A percentile compares a stretch with the other conserved stretches of the same genome.
phyloP scores from a whole-genome alignment of 2,113 vertebrate species.

The Limanda limanda region DNA sequence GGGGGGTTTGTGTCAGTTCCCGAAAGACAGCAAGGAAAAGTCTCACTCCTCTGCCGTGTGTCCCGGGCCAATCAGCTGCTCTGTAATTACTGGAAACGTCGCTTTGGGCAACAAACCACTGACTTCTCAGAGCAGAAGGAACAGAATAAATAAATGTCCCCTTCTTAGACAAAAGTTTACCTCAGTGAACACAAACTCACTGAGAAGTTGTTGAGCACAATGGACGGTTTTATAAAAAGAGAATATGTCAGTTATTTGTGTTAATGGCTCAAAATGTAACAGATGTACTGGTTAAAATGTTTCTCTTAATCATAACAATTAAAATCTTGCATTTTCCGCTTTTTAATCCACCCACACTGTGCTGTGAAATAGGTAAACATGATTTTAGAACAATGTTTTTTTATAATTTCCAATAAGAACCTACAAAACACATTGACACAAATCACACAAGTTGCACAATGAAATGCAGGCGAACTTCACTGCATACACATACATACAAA shows the following conservation, averaged over 20 bases:
- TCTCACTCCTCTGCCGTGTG: not conserved
- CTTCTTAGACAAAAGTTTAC: too few species aligned
- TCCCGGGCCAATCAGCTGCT: constrained; percentile 36
- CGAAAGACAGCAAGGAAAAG: not conserved
- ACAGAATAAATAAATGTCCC: not conserved
- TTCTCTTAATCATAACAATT: not conserved
- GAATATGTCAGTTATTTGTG: not conserved
- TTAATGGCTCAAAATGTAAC: not conserved
- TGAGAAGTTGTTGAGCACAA: not conserved
- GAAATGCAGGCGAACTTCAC: too few species aligned
- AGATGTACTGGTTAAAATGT: too few species aligned
- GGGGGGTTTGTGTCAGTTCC: not conserved
- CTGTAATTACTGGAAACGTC: constrained; percentile 30
- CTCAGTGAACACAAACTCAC: too few species aligned
- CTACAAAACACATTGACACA: too few species aligned
- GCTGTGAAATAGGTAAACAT: too few species aligned
- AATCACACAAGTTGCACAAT: too few species aligned
- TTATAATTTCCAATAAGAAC: too few species aligned
- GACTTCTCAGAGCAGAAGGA: constrained; percentile 30
- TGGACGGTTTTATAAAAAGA: not conserved
- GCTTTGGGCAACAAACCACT: constrained; percentile 1
- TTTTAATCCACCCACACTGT: too few species aligned
- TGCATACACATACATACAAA: too few species aligned
- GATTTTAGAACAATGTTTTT: too few species aligned
- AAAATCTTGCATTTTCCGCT: too few species aligned